Evolutionary conservation across 2,113 vertebrate genomes (phyloP).

Genomic region (Dascyllus trimaculatus): DNA sequence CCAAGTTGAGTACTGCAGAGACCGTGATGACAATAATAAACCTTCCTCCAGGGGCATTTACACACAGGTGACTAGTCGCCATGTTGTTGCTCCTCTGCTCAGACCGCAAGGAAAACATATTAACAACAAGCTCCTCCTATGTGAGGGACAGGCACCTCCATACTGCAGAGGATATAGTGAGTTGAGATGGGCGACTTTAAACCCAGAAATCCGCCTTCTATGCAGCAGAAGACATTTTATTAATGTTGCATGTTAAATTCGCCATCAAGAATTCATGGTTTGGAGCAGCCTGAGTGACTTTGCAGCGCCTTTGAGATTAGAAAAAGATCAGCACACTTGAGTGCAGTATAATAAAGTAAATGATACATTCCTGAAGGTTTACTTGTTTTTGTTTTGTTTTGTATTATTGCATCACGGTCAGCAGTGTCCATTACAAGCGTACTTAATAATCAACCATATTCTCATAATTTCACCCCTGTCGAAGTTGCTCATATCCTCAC

Average conservation of each 20-base stretch:
- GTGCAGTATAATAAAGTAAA: too few relatives aligned
- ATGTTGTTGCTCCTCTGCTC: too few relatives aligned
- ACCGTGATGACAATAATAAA: slow-evolving; percentile 2
- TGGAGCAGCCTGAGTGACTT: too few relatives aligned
- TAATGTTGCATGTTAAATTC: neutral
- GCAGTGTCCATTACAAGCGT: neutral
- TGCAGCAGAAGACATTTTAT: too few relatives aligned
- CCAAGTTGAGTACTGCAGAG: neutral
- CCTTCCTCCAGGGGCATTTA: neutral
- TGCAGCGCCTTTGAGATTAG: neutral
- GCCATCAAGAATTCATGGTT: neutral
- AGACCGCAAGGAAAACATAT: neutral
- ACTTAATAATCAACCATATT: neutral
- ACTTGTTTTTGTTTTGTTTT: neutral
- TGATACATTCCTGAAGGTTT: too few relatives aligned
- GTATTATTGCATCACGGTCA: neutral
- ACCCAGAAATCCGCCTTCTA: neutral
- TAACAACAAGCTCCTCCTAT: neutral
- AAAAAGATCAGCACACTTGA: too few relatives aligned
- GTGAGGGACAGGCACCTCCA: neutral
- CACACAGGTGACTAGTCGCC: too few relatives aligned
- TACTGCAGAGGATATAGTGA: too few relatives aligned
- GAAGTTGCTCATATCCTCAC: too few relatives aligned
- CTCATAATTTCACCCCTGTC: too few relatives aligned
- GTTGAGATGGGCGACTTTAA: too few relatives aligned